phyloP scores from a whole-genome alignment of 1,140 invertebrate species.

The Dendrolimus kikuchii region DNA sequence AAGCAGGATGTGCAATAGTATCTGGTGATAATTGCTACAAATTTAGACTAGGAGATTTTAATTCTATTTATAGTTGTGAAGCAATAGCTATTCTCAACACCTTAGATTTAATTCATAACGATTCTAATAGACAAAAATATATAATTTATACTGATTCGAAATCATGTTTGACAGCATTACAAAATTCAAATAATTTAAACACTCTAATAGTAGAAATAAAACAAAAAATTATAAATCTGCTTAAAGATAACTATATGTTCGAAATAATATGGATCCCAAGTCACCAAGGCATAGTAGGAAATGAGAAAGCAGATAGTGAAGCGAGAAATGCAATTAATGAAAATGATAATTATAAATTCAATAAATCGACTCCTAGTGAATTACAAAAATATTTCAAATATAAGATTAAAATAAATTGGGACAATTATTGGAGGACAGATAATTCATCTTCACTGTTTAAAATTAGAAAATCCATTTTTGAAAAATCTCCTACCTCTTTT shows the following conservation, averaged over 20 bases:
- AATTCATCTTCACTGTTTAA: not conserved
- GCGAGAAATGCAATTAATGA: conserved; percentile 1
- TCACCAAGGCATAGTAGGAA: not conserved
- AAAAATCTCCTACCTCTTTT: no score
- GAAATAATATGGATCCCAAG: conserved; percentile 14
- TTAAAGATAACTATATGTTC: conserved; percentile 5
- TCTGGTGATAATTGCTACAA: conserved; percentile 5
- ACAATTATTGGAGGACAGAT: not conserved
- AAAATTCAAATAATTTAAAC: conserved; percentile 6
- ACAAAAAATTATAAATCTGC: conserved; percentile 7
- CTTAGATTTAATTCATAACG: conserved; percentile 10
- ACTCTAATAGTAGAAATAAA: conserved; percentile 6
- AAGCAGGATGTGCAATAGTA: conserved; percentile 13
- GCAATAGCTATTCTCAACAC: conserved; percentile 11
- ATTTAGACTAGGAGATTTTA: conserved; percentile 6
- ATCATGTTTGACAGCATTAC: conserved; percentile 13
- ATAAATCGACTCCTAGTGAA: conserved; percentile 5
- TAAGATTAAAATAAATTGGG: conserved; percentile 3
- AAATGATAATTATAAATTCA: conserved; percentile 1
- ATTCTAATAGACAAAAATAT: conserved; percentile 4
- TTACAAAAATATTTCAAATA: conserved; percentile 5
- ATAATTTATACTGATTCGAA: conserved; percentile 14
- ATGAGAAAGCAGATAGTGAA: conserved; percentile 13
- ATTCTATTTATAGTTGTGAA: conserved; percentile 16
- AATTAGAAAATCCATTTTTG: no score